A percentile compares a stretch with the other conserved stretches of the same genome.
These are phyloP conservation scores for Hyalella azteca DNA, from an alignment of 2,888 invertebrate species.

Conservation along the genomic window DNA sequence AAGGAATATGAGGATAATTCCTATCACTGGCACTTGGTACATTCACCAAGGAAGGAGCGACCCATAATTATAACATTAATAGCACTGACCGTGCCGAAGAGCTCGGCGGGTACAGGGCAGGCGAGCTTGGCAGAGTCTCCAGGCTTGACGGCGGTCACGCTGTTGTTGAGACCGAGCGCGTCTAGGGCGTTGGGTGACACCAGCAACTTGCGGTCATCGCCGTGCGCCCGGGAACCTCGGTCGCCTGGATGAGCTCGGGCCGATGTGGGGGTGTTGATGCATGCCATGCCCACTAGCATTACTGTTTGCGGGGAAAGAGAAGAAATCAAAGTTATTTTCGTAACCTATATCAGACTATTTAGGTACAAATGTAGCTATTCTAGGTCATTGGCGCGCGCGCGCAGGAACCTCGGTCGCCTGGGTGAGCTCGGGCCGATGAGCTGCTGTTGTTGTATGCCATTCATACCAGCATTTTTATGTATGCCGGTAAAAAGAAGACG, in stretches of 20 bases:
- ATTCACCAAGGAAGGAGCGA: too few species aligned
- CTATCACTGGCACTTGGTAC: too few species aligned
- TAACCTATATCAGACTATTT: too few species aligned
- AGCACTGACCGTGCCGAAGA: constrained; percentile 50
- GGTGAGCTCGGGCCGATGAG: not conserved
- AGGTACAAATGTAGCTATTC: too few species aligned
- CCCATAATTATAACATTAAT: too few species aligned
- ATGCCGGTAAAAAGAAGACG: too few species aligned
- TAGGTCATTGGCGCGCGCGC: not conserved
- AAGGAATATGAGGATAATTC: too few species aligned
- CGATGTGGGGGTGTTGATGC: not conserved
- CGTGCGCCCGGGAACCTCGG: not conserved
- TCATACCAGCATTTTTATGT: not conserved
- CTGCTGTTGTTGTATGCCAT: not conserved
- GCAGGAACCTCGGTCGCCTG: not conserved
- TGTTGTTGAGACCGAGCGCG: constrained; percentile 44
- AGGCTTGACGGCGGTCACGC: constrained; percentile 44
- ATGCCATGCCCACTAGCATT: constrained; percentile 3
- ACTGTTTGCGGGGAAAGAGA: not conserved
- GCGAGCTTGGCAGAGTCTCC: constrained; percentile 54
- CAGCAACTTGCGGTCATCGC: not conserved
- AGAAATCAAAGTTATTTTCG: too few species aligned
- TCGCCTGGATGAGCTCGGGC: not conserved
- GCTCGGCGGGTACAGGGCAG: constrained; percentile 49
- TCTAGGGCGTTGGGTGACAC: not conserved